These are phyloP conservation scores for Nicator chloris DNA, from an alignment of 2,113 vertebrate species.

Conservation along the genomic window DNA sequence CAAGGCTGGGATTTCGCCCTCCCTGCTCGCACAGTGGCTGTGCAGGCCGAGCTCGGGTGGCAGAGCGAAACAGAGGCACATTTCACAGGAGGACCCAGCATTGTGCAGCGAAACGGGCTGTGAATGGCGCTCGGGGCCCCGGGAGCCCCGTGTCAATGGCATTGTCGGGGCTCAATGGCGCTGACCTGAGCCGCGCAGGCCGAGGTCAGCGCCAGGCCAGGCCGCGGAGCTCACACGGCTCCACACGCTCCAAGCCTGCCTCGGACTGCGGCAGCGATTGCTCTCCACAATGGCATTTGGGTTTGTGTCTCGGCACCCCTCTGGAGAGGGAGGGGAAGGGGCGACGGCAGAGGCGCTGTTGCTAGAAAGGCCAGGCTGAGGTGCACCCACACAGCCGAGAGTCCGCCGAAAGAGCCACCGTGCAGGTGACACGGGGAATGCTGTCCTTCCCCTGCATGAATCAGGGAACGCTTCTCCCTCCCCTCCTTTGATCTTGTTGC, in stretches of 20 bases:
- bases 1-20: neutral
- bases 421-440: neutral
- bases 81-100: neutral
- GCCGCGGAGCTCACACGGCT: neutral
- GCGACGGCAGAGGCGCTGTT: neutral
- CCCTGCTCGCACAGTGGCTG: neutral
- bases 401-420: neutral
- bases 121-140: neutral
- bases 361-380: neutral
- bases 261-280: neutral
- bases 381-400: neutral
- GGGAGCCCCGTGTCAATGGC: neutral
- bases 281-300: neutral
- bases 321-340: neutral
- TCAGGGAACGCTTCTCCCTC: neutral
- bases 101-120: neutral
- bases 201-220: constrained; percentile 17
- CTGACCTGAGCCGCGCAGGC: neutral
- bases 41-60: neutral
- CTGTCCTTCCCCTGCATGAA: neutral
- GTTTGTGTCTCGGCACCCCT: constrained; percentile 2
- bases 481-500: neutral
- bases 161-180: neutral
- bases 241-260: neutral
- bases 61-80: neutral